Evolutionary conservation across 2,888 invertebrate genomes (phyloP).

Genomic region (Drosophila quinaria): DNA sequence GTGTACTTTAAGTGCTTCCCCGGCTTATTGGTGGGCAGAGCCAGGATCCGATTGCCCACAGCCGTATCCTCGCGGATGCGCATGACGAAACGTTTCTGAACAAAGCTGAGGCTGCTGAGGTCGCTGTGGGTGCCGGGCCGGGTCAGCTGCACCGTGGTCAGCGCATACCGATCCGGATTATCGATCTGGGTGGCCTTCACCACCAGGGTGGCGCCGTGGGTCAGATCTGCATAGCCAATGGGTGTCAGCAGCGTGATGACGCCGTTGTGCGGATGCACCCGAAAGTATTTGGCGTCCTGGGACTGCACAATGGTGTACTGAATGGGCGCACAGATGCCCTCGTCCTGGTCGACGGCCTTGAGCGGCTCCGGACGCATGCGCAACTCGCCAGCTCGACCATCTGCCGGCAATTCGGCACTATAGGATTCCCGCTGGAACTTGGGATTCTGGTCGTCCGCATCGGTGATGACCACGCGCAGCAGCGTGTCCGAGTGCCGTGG

Average conservation of each 20-base stretch:
- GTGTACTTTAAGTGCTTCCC: slow-evolving; percentile 90
- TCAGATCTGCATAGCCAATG: slow-evolving; percentile 86
- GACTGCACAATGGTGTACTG: slow-evolving; percentile 85
- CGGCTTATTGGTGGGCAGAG: slow-evolving; percentile 89
- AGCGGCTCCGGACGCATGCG: slow-evolving; percentile 90
- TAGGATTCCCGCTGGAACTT: slow-evolving; percentile 92
- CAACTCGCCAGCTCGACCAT: slow-evolving; percentile 87
- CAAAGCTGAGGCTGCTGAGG: slow-evolving; percentile 87
- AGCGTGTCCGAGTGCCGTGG: slow-evolving; percentile 91
- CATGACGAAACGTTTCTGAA: slow-evolving; percentile 90
- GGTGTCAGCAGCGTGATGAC: slow-evolving; percentile 83
- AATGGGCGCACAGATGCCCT: slow-evolving; percentile 85
- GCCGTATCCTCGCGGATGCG: slow-evolving; percentile 92
- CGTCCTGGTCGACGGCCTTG: slow-evolving; percentile 91
- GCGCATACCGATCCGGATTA: slow-evolving; percentile 94
- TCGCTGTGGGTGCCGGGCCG: slow-evolving; percentile 87
- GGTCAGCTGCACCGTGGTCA: slow-evolving; percentile 92
- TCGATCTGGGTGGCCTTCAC: slow-evolving; percentile 94
- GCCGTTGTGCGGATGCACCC: slow-evolving; percentile 84
- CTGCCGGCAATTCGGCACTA: slow-evolving; percentile 89
- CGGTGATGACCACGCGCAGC: slow-evolving; percentile 92
- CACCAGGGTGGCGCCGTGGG: slow-evolving; percentile 92
- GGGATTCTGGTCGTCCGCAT: slow-evolving; percentile 97
- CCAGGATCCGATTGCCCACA: slow-evolving; percentile 90
- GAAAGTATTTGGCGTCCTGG: slow-evolving; percentile 85